Percentiles rank a stretch among this genome's conserved stretches.
Conservation (phyloP, 2,113 vertebrate genomes). For the Bettongia penicillata region DNA sequence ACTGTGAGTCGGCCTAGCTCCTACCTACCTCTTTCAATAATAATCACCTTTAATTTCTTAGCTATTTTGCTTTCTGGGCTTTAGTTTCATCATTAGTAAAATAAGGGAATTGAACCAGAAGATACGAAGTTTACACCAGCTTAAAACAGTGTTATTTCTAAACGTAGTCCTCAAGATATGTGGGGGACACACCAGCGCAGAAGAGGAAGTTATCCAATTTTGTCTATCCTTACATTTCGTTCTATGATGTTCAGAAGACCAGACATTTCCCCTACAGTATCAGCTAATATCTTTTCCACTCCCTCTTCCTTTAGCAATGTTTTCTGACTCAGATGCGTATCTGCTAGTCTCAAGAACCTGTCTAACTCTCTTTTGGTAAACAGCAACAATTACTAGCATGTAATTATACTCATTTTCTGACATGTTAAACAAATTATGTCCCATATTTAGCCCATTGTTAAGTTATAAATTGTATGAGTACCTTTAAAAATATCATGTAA, state of each 20-base stretch:
- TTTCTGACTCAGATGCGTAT: background rate
- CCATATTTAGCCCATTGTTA: background rate
- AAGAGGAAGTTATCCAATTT: background rate
- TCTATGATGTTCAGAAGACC: background rate
- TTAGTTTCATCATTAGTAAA: background rate
- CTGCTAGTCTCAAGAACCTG: background rate
- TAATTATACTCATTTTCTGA: background rate
- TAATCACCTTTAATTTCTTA: background rate
- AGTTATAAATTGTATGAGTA: constrained; percentile 31
- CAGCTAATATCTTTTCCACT: background rate
- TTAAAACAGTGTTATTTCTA: background rate
- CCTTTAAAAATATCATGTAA: constrained; percentile 20
- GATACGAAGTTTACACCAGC: background rate
- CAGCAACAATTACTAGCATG: background rate
- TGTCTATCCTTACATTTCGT: background rate
- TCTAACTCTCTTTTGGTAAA: background rate
- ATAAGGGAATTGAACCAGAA: background rate
- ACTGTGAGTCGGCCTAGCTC: background rate
- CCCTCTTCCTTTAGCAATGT: background rate
- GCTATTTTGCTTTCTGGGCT: background rate
- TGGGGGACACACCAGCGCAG: background rate
- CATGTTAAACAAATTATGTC: constrained; percentile 11
- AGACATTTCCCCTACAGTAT: background rate
- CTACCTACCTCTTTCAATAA: background rate
- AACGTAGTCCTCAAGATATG: background rate